A percentile compares a stretch with the other conserved stretches of the same genome.
phyloP scores from a whole-genome alignment of 2,797 vertebrate species.

The Sebastes minor region DNA sequence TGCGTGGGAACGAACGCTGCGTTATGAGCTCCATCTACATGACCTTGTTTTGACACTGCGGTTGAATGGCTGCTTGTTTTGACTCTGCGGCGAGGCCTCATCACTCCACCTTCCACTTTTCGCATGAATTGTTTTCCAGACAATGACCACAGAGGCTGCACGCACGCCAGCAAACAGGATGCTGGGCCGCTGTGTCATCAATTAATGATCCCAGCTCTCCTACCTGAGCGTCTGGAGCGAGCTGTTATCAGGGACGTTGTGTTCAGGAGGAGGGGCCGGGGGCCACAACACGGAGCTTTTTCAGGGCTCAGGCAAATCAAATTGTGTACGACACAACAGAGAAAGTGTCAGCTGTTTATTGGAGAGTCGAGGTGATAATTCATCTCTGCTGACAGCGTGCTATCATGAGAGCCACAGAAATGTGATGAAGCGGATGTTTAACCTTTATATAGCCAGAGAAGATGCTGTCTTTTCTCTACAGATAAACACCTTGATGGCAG shows the following conservation, averaged over 20 bases:
- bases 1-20: conserved; percentile 29
- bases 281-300: background rate
- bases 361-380: conserved; percentile 5
- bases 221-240: conserved; percentile 18
- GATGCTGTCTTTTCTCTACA: background rate
- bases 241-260: background rate
- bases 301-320: conserved; percentile 2
- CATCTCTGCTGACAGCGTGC: background rate
- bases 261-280: background rate
- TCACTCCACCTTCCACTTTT: conserved; percentile 18
- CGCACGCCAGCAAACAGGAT: conserved; percentile 4
- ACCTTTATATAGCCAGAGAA: background rate
- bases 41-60: conserved; percentile 53
- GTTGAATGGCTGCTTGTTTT: conserved; percentile 36
- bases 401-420: conserved; percentile 1
- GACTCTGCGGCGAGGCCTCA: conserved; percentile 18
- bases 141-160: conserved; percentile 19
- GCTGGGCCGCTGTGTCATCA: conserved; percentile 30
- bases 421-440: background rate
- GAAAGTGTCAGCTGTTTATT: conserved; percentile 19
- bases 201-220: conserved; percentile 23
- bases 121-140: conserved; percentile 35
- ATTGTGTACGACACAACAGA: conserved; percentile 6
- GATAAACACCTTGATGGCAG: background rate
- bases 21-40: conserved; percentile 8